Evolutionary conservation across 2,888 invertebrate genomes (phyloP), one percentile per base, ranked within the genome.

Genomic region (Apeira syringaria): DNA sequence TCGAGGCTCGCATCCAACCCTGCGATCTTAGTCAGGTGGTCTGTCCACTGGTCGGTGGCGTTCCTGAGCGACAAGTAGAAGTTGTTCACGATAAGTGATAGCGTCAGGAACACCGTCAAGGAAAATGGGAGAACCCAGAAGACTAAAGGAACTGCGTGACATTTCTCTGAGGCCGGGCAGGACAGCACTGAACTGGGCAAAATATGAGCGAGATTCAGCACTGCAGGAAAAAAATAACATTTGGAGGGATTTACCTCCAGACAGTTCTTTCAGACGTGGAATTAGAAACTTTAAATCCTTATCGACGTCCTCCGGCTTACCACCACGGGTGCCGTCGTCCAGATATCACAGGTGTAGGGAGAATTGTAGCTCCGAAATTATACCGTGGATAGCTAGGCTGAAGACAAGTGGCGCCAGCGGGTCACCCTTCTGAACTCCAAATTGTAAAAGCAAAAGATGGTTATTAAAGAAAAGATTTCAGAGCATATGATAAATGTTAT

Each of bases 381-480:
- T 6, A 3, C 4, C 22, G 22, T 29, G 24, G 0, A 28, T 36
- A 0, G 12, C 36, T 0, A 36, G n/a, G 13, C 28, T 36, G 11
- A 35, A 35, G 2, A 29, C 10, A 1, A 29, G 22, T 1, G 18
- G 36, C 8, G 13, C 36, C 17, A 37, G 13, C 3, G 29, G 24
- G 22, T 37, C 24, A 2, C 28, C 36, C 15, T 37, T 22, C 29
- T 37, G 27, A 3, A n/a, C 11, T n/a, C 27, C 35, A 7, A 36
- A 12, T 28, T 11, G 20, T 6, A 15, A 33, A 2, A 9, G 5
- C 12, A 24, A 24, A 12, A 24, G 32, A 24, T 6, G n/a, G 15
- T n/a, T 15, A n/a, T n/a, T 9, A 5, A 36, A 27, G 10, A 27
- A 36, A n/a, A 36, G 28, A 17, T 20, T 17, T 1, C 10, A 27